These are phyloP conservation scores for Oriolus oriolus DNA, from an alignment of 2,113 vertebrate species.

Conservation along the genomic window DNA sequence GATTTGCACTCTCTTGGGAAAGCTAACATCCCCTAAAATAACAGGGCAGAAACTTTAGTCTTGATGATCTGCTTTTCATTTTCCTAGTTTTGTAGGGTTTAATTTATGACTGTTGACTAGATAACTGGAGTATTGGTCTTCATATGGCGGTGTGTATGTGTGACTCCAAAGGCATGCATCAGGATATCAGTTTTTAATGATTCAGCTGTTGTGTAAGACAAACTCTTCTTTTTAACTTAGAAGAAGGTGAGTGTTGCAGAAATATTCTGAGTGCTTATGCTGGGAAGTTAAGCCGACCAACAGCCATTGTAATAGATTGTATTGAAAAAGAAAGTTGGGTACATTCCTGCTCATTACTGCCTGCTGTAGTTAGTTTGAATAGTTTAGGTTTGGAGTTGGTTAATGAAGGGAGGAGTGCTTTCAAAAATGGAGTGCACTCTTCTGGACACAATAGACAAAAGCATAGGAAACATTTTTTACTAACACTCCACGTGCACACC, in stretches of 20 bases:
- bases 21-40: not conserved
- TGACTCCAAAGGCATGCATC: not conserved
- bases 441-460: not conserved
- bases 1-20: slow-evolving; percentile 1
- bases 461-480: not conserved
- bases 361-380: not conserved
- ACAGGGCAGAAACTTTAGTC: not conserved
- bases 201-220: not conserved
- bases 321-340: not conserved
- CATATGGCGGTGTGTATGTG: not conserved
- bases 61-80: not conserved
- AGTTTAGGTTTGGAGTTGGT: not conserved
- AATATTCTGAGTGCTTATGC: not conserved
- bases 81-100: not conserved
- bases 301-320: not conserved
- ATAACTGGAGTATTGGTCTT: not conserved
- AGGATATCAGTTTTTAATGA: not conserved
- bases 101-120: not conserved
- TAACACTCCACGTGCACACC: not conserved
- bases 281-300: not conserved
- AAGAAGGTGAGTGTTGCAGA: not conserved
- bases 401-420: not conserved
- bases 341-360: not conserved
- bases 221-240: not conserved
- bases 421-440: not conserved